Conservation (phyloP, 2,797 vertebrate genomes). For the Sebastiscus albofasciatus region DNA sequence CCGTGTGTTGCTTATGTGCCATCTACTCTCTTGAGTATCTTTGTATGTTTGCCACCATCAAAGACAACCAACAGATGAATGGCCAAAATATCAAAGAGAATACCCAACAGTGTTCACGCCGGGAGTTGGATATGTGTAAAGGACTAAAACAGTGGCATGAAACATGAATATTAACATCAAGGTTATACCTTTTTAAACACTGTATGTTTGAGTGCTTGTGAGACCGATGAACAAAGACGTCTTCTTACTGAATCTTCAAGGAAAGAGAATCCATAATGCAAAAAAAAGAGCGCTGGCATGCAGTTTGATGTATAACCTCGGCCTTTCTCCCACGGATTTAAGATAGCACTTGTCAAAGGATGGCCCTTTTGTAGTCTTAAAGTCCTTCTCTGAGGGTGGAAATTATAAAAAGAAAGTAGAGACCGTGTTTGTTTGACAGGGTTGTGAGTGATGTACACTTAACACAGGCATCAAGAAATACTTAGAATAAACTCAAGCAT, state of each 20-base stretch:
- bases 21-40: neutral
- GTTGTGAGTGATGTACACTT: neutral
- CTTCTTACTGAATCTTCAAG: slow-evolving; percentile 19
- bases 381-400: neutral
- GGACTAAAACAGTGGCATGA: slow-evolving; percentile 13
- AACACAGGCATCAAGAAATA: neutral
- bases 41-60: slow-evolving; percentile 10
- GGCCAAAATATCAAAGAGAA: slow-evolving; percentile 43
- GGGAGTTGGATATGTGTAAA: neutral
- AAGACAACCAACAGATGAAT: slow-evolving; percentile 18
- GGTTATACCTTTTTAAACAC: slow-evolving; percentile 16
- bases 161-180: slow-evolving; percentile 43
- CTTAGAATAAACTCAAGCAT: neutral
- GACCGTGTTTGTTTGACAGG: neutral
- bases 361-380: slow-evolving; percentile 11
- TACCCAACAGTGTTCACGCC: slow-evolving; percentile 17
- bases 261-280: slow-evolving; percentile 45
- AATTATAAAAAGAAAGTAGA: neutral
- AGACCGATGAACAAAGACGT: slow-evolving; percentile 18
- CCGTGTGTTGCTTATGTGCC: neutral
- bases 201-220: slow-evolving; percentile 11
- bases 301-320: slow-evolving; percentile 47
- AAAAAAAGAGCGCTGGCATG: slow-evolving; percentile 13
- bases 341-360: slow-evolving; percentile 38
- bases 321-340: slow-evolving; percentile 12